These are phyloP conservation scores for Diaprepes abbreviatus DNA, from an alignment of 2,888 invertebrate genomes.

Conservation along the genomic window DNA sequence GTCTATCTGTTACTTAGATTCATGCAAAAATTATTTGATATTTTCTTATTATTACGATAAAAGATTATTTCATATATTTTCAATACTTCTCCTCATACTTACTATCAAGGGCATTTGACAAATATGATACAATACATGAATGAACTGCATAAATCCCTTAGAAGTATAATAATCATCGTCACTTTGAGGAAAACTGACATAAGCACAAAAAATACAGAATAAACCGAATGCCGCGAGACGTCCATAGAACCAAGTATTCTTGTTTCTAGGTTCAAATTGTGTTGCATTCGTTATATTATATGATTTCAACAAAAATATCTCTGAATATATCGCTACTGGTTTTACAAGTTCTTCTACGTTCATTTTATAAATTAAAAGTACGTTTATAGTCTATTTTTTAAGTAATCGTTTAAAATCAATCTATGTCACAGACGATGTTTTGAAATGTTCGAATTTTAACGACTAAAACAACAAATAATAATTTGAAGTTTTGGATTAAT, in stretches of 20 bases:
- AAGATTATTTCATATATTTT: no score
- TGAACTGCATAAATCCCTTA: constrained; percentile 2
- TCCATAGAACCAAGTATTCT: background rate
- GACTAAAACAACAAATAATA: no score
- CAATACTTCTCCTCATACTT: no score
- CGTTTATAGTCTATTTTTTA: no score
- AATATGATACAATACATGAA: background rate
- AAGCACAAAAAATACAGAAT: background rate
- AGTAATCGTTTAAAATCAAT: no score
- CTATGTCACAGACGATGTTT: no score
- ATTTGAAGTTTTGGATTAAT: no score
- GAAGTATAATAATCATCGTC: background rate
- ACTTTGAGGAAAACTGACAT: background rate
- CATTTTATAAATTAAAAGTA: background rate
- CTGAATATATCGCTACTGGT: background rate
- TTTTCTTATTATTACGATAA: no score
- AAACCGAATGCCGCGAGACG: background rate
- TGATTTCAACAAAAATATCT: constrained; percentile 5
- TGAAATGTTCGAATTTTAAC: no score
- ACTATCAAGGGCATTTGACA: background rate
- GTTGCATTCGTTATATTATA: background rate
- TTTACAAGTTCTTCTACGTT: background rate
- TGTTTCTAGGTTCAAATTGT: background rate
- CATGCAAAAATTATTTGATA: no score
- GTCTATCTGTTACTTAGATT: no score